Percentiles rank a stretch among this genome's conserved stretches.
Evolutionary conservation across 1,140 invertebrate species (phyloP).

Genomic region (Lanistes nyassanus): DNA sequence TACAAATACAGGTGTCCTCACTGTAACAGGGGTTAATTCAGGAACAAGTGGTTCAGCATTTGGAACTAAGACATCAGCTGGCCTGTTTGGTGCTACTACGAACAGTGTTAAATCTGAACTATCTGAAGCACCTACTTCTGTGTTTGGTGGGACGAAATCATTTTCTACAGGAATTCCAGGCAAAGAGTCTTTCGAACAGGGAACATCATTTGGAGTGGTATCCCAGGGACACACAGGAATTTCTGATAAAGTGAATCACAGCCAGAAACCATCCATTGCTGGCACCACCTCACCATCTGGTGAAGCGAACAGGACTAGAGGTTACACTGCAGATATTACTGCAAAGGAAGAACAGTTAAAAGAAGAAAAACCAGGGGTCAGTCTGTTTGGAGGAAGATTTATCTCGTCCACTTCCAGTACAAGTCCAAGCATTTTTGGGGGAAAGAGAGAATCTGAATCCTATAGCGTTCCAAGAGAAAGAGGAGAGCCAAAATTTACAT

Average conservation of each 20-base stretch:
- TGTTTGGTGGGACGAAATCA: constrained; percentile 13
- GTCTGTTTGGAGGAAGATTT: constrained; percentile 14
- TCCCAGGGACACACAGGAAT: background rate
- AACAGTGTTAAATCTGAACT: background rate
- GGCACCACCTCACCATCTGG: no score
- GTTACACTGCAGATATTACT: background rate
- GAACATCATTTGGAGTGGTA: background rate
- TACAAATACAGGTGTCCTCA: no score
- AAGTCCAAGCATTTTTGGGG: constrained; percentile 1
- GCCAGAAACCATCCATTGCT: background rate
- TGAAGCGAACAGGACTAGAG: no score
- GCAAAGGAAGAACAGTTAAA: no score
- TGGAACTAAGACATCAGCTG: background rate
- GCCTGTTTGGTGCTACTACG: background rate
- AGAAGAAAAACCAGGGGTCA: background rate
- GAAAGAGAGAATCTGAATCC: constrained; percentile 1
- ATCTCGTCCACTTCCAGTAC: background rate
- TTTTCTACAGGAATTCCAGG: background rate
- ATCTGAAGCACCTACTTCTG: background rate
- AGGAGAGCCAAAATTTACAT: background rate
- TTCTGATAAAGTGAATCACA: background rate
- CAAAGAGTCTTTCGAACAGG: background rate
- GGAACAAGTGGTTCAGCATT: constrained; percentile 2
- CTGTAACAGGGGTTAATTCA: no score
- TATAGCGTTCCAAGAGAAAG: background rate